A percentile compares a stretch with the other conserved stretches of the same genome.
These are phyloP conservation scores for Myrmophylax atrothorax DNA, from an alignment of 2,113 vertebrate genomes.

Conservation along the genomic window DNA sequence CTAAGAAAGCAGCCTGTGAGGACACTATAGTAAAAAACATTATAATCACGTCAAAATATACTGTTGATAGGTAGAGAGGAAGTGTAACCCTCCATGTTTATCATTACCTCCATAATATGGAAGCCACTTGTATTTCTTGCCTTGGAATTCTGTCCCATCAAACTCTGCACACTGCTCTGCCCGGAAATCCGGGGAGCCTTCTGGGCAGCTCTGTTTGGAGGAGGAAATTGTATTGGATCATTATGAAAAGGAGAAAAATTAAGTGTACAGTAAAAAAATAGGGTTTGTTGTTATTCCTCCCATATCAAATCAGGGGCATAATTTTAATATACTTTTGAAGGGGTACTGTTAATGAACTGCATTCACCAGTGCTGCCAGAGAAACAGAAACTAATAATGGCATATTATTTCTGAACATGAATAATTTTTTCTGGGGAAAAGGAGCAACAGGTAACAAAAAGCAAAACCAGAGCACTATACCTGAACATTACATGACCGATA, in stretches of 20 bases:
- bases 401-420: neutral
- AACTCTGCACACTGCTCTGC: conserved; percentile 92
- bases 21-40: neutral
- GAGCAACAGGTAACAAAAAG: neutral
- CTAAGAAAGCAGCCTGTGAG: neutral
- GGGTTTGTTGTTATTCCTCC: neutral
- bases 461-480: conserved; percentile 69
- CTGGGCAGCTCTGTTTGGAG: conserved; percentile 84
- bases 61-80: neutral
- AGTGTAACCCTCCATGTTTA: neutral
- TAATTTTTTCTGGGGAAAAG: neutral
- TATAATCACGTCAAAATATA: neutral
- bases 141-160: conserved; percentile 87
- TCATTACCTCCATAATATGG: conserved; percentile 90
- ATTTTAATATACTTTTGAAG: neutral
- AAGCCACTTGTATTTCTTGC: conserved; percentile 89
- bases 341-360: neutral
- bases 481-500: conserved; percentile 87
- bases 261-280: neutral
- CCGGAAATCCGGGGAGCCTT: conserved; percentile 86
- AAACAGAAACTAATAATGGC: neutral
- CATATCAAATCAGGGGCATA: neutral
- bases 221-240: neutral
- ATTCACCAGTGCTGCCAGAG: neutral
- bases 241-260: neutral